Evolutionary conservation across 2,797 vertebrate genomes (phyloP).

Genomic region (Hapalemur alaotrensis): DNA sequence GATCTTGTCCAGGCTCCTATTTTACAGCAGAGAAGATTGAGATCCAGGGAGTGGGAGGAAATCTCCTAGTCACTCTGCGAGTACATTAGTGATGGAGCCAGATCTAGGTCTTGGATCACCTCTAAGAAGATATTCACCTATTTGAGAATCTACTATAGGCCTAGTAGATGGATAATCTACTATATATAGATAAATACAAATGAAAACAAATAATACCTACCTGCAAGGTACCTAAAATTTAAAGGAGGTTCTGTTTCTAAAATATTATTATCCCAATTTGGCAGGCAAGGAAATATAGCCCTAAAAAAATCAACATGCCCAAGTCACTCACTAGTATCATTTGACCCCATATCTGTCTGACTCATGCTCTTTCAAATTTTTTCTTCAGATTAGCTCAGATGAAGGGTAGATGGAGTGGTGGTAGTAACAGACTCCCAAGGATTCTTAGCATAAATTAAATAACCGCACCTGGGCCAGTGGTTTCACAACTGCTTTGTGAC

Average conservation of each 20-base stretch:
- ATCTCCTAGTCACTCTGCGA: neutral
- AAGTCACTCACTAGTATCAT: neutral
- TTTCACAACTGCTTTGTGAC: slow-evolving; percentile 38
- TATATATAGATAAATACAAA: neutral
- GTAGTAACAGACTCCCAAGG: neutral
- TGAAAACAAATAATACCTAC: slow-evolving; percentile 9
- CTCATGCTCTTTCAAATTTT: neutral
- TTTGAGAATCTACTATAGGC: neutral
- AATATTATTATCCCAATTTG: neutral
- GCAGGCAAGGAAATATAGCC: neutral
- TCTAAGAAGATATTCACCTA: slow-evolving; percentile 37
- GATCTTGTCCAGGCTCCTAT: neutral
- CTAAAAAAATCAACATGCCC: neutral
- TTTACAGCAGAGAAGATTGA: neutral
- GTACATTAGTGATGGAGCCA: neutral
- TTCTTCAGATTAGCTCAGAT: neutral
- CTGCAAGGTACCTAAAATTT: neutral
- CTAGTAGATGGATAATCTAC: neutral
- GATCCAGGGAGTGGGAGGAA: neutral
- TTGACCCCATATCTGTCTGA: slow-evolving; percentile 1
- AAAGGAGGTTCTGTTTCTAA: slow-evolving; percentile 34
- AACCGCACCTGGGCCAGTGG: neutral
- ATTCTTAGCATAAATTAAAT: slow-evolving; percentile 24
- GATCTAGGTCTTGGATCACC: neutral
- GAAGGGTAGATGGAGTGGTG: neutral